phyloP scores from a whole-genome alignment of 2,888 invertebrate genomes.

The Troides aeacus region DNA sequence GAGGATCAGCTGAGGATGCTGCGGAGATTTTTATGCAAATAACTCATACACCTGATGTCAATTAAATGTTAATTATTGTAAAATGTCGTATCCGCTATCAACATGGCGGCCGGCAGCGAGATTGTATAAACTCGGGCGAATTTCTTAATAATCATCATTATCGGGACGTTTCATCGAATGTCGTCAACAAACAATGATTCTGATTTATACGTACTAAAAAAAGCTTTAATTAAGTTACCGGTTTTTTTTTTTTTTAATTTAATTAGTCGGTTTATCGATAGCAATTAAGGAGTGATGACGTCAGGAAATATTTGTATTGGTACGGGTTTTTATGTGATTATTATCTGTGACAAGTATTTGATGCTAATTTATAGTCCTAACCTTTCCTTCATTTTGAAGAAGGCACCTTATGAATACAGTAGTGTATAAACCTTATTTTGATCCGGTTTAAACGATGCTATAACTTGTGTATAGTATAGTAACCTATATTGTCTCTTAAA shows the following conservation, averaged over 20 bases:
- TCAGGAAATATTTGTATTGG: background rate
- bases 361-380: too few relatives aligned
- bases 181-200: background rate
- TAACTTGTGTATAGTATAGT: too few relatives aligned
- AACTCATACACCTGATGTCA: slow-evolving; percentile 41
- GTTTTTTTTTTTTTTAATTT: slow-evolving; percentile 32
- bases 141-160: slow-evolving; percentile 37
- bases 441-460: too few relatives aligned
- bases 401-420: too few relatives aligned
- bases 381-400: too few relatives aligned
- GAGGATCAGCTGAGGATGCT: slow-evolving; percentile 9
- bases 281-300: slow-evolving; percentile 34
- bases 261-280: slow-evolving; percentile 42
- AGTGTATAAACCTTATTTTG: too few relatives aligned
- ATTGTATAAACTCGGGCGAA: slow-evolving; percentile 34
- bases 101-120: slow-evolving; percentile 31
- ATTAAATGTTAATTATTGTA: slow-evolving; percentile 44
- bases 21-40: slow-evolving; percentile 38
- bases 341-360: too few relatives aligned
- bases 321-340: too few relatives aligned
- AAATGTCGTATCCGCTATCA: slow-evolving; percentile 40
- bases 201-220: background rate
- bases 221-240: background rate
- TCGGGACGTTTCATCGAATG: slow-evolving; percentile 3
- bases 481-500: too few relatives aligned